Percentiles rank a stretch among this genome's conserved stretches.
phyloP scores from a whole-genome alignment of 2,113 vertebrate genomes.

The Leptocoma aspasia region DNA sequence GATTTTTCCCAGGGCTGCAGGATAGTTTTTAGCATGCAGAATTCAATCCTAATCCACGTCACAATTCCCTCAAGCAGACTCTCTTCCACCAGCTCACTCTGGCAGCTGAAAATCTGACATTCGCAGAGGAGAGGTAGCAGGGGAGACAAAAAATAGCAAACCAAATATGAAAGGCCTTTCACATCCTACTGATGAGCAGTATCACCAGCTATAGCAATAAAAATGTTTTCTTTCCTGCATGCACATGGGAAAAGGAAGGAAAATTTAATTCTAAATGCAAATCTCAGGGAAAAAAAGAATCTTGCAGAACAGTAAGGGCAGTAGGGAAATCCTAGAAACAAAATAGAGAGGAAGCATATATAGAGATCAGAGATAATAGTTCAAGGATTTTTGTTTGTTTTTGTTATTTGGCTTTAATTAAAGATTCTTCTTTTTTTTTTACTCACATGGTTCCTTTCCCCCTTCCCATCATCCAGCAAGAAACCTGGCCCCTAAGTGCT shows the following conservation, averaged over 20 bases:
- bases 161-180: constrained; percentile 15
- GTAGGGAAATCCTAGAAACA: neutral
- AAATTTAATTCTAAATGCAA: constrained; percentile 40
- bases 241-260: neutral
- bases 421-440: neutral
- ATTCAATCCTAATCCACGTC: neutral
- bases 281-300: neutral
- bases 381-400: neutral
- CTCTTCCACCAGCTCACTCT: neutral
- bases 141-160: constrained; percentile 17
- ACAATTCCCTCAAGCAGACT: neutral
- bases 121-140: neutral
- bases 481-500: neutral
- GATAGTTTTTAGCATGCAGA: neutral
- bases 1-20: neutral
- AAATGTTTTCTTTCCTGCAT: constrained; percentile 5
- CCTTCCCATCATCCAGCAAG: neutral
- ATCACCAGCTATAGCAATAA: constrained; percentile 18
- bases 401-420: neutral
- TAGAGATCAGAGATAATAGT: neutral
- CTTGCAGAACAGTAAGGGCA: neutral
- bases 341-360: neutral
- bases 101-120: neutral
- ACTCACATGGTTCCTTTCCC: neutral
- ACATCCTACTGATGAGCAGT: neutral